Evolutionary conservation across 2,888 invertebrate genomes (phyloP).

Genomic region (Tinea pellionella): DNA sequence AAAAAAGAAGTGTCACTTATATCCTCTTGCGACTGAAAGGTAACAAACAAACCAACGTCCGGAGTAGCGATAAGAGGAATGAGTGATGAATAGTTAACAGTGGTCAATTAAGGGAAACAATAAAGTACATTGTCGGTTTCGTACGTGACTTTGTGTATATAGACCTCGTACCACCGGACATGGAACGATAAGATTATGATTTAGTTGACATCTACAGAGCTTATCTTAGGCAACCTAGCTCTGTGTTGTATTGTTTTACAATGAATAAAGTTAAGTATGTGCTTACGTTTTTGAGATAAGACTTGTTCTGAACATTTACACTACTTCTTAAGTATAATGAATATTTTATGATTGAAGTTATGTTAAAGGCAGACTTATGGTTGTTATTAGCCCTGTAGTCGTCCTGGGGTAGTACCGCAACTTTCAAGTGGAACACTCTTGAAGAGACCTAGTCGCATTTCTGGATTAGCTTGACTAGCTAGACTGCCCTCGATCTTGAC

Average conservation of each 20-base stretch:
- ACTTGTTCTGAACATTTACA: background rate
- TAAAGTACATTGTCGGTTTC: constrained; percentile 31
- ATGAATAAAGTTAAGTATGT: background rate
- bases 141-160: constrained; percentile 33
- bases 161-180: constrained; percentile 31
- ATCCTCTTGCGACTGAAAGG: too few species aligned
- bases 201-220: background rate
- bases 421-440: too few species aligned
- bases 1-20: too few species aligned
- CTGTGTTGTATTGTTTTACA: background rate
- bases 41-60: background rate
- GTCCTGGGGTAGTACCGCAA: too few species aligned
- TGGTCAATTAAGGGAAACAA: constrained; percentile 27
- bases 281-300: background rate
- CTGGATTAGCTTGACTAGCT: too few species aligned
- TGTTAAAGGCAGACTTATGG: too few species aligned
- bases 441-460: too few species aligned
- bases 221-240: background rate
- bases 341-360: too few species aligned
- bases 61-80: background rate
- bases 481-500: too few species aligned
- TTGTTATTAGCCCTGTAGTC: too few species aligned
- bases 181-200: constrained; percentile 34
- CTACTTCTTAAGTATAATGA: too few species aligned
- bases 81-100: constrained; percentile 21